These are phyloP conservation scores for Parasteatoda lunata DNA, from an alignment of 2,888 invertebrate genomes.

Conservation along the genomic window DNA sequence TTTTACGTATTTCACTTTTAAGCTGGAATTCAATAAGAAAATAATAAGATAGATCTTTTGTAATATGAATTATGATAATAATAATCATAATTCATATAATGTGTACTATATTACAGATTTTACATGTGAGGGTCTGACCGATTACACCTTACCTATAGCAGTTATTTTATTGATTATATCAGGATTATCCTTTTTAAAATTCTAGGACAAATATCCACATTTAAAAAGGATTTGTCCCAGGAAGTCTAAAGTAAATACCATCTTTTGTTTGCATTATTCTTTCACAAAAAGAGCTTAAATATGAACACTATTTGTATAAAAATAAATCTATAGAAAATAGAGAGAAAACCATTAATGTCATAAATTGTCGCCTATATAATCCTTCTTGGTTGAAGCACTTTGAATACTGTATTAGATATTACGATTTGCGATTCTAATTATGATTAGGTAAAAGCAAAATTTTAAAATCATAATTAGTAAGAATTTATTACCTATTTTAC, in stretches of 20 bases:
- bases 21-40: too few relatives aligned
- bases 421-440: too few relatives aligned
- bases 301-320: slow-evolving; percentile 64
- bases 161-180: slow-evolving; percentile 61
- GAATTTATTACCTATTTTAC: too few relatives aligned
- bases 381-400: slow-evolving; percentile 36
- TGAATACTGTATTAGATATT: slow-evolving; percentile 10
- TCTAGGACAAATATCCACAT: slow-evolving; percentile 56
- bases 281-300: slow-evolving; percentile 67
- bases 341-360: slow-evolving; percentile 20
- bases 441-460: too few relatives aligned
- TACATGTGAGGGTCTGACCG: slow-evolving; percentile 60
- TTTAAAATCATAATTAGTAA: too few relatives aligned
- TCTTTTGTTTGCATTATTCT: slow-evolving; percentile 60
- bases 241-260: slow-evolving; percentile 46
- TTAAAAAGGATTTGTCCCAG: slow-evolving; percentile 61
- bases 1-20: too few relatives aligned
- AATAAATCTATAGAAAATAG: slow-evolving; percentile 67
- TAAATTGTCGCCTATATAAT: slow-evolving; percentile 2
- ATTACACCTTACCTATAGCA: slow-evolving; percentile 65
- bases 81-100: slow-evolving; percentile 32
- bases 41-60: neutral
- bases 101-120: slow-evolving; percentile 8
- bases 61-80: slow-evolving; percentile 62
- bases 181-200: slow-evolving; percentile 58